Percentiles rank a stretch among this genome's conserved stretches.
Evolutionary conservation across 2,888 invertebrate species (phyloP).

Genomic region (Agrochola circellaris): DNA sequence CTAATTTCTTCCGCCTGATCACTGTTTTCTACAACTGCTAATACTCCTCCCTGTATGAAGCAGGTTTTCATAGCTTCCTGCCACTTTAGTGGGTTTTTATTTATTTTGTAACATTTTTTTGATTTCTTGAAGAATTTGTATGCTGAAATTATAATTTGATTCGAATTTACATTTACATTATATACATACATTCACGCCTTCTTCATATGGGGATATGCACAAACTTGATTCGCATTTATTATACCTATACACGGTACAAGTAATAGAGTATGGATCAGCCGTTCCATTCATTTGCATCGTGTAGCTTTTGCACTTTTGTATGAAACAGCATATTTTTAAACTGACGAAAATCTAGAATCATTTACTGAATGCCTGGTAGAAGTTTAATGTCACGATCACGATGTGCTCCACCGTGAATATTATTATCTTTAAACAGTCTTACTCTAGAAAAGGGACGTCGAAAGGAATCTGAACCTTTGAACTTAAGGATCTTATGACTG

Average conservation of each 20-base stretch:
- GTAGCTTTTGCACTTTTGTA: not conserved
- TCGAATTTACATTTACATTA: not conserved
- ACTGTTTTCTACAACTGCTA: constrained; percentile 52
- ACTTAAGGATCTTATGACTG: not conserved
- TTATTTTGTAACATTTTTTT: constrained; percentile 69
- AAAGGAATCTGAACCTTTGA: not conserved
- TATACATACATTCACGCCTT: not conserved
- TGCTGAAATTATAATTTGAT: constrained; percentile 52
- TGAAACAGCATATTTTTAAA: not conserved
- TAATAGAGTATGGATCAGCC: not conserved
- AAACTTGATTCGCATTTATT: not conserved
- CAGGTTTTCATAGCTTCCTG: constrained; percentile 69
- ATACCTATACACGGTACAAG: not conserved
- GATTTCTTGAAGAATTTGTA: constrained; percentile 54
- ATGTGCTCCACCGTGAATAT: not conserved
- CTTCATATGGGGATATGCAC: no score
- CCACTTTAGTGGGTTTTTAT: constrained; percentile 60
- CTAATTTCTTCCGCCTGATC: constrained; percentile 22
- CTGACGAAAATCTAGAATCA: not conserved
- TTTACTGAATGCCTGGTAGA: not conserved
- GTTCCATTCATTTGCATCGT: not conserved
- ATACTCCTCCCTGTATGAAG: constrained; percentile 65
- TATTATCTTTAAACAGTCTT: not conserved
- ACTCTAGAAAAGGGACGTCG: not conserved
- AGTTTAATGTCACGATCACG: no score